Base-by-base conservation (phyloP, 2,888 invertebrate genomes). In the Apotomis turbidana region DNA sequence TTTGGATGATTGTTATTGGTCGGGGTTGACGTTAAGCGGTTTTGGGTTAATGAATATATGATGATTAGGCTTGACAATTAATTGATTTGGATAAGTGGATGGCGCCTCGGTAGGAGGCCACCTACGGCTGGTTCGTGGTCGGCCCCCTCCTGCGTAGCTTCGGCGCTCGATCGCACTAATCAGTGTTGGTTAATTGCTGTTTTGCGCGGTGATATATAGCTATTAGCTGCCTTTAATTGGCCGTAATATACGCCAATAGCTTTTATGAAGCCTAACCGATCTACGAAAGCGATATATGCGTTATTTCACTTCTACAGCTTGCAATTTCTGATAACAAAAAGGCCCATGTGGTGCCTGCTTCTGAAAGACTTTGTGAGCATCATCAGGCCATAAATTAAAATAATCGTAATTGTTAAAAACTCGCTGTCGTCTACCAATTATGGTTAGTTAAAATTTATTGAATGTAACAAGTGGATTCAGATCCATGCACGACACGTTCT, bases 11-110 rank as follows among this genome's bases (percentile, higher is more conserved):
- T 80, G 78, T 83, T 86, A 80, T 87, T 86, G 82, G 81, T 85
- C 83, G 82, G 81, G 82, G 81, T 84, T 86, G 85, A 85, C 85
- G 82, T 83, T 86, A 85, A 87, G 81, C 79, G 81, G 85, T 84
- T 84, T 83, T 82, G 82, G 80, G 79, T 80, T 83, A 88, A 90
- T 90, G 85, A 87, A 91, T 87, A 87, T 91, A 91, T 80, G 90
- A 87, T 89, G 87, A 89, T 90, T 85, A 80, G 83, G 78, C 79
- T 81, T 76, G 81, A 76, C 83, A 80, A 87, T 89, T 86, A 86
- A 86, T 87, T 84, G 83, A 82, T 82, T 76, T 76, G 78, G 80
- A 79, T 81, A 83, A 82, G 83, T 80, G 63, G 79, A 77, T 78
- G 83, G 84, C 83, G 85, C 81, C 82, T 83, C 67, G 41, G 67